Percentiles rank a stretch among this genome's conserved stretches.
Conservation (phyloP, 2,113 vertebrate genomes). For the Phyllostomus discolor region DNA sequence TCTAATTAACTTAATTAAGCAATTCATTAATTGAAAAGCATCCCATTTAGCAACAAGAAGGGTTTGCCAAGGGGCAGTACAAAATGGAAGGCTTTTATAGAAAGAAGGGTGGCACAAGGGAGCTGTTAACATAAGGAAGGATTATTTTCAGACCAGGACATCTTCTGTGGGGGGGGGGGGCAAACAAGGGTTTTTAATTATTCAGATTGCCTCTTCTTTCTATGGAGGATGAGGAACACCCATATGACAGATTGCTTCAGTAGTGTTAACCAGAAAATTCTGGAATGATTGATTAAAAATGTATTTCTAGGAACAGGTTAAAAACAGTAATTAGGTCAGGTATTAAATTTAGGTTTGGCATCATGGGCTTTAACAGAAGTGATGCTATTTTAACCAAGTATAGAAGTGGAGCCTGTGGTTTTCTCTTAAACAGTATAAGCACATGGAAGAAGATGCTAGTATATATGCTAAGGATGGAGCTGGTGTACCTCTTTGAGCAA, state of each 20-base stretch:
- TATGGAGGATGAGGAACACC: background rate
- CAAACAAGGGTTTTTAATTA: background rate
- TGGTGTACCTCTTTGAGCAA: background rate
- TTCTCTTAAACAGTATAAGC: background rate
- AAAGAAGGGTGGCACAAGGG: background rate
- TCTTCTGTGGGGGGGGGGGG: no score
- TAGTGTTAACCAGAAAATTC: background rate
- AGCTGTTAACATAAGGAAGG: background rate
- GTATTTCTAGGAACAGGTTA: background rate
- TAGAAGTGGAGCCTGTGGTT: background rate
- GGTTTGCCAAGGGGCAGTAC: background rate
- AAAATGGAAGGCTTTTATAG: background rate
- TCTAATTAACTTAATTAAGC: background rate
- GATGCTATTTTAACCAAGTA: background rate
- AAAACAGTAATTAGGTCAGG: background rate
- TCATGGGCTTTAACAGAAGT: background rate
- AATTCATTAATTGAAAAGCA: background rate
- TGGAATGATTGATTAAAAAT: background rate
- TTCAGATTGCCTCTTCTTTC: background rate
- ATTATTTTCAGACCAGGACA: background rate
- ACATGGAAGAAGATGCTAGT: background rate
- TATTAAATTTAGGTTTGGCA: background rate
- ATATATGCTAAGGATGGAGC: background rate
- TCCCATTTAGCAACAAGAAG: background rate
- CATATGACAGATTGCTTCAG: background rate